phyloP scores from a whole-genome alignment of 2,113 vertebrate species.

The Myocastor coypus region DNA sequence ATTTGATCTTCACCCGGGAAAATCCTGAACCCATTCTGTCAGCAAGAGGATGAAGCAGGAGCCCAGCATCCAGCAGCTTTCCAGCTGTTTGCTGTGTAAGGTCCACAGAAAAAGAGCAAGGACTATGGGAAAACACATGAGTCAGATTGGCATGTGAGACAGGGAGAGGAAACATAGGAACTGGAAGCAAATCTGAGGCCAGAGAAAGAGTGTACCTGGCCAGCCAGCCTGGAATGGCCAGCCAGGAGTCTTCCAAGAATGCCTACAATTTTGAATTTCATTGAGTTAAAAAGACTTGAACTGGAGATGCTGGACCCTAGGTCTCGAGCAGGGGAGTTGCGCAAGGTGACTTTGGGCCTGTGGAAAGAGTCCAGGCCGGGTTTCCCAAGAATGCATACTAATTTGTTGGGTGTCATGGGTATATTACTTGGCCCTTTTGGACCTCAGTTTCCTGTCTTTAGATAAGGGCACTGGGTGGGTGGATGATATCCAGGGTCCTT shows the following conservation, averaged over 20 bases:
- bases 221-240: background rate
- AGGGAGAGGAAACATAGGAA: background rate
- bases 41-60: background rate
- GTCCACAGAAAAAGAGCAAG: background rate
- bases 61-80: no score
- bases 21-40: background rate
- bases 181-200: background rate
- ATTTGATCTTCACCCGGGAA: accelerated
- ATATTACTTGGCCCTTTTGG: background rate
- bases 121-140: background rate
- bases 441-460: background rate
- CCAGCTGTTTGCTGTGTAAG: background rate
- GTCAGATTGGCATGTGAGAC: accelerated
- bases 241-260: background rate
- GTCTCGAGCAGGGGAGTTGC: accelerated
- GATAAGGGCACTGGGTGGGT: background rate
- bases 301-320: no score
- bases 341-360: background rate
- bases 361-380: background rate
- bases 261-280: background rate
- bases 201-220: accelerated
- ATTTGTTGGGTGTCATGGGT: background rate
- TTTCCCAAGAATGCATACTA: background rate
- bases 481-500: background rate
- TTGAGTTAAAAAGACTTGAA: background rate